Base-by-base conservation (phyloP, 2,113 vertebrate genomes). In the Mesembrinibis cayennensis region DNA sequence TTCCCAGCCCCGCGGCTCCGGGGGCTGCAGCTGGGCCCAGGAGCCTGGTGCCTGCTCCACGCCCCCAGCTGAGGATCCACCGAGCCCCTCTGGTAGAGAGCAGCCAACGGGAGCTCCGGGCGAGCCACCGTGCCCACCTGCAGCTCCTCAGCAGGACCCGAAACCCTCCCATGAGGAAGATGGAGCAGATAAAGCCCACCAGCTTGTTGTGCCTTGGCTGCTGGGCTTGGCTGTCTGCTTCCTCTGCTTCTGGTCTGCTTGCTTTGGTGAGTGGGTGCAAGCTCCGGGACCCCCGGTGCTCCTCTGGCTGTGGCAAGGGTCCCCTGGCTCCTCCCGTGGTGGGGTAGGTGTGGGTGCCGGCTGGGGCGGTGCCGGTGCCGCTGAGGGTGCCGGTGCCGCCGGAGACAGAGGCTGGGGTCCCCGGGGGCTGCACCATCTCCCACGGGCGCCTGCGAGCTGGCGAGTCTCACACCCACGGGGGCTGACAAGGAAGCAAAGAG, bases 31-130 rank as follows among this genome's bases (percentile, higher is more conserved):
- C 58, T 13, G 19, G 27, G 18, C 20, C n/a, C 52, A 1, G 36
- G 12, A 56, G 42, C 36, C n/a, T 1, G 8, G 20, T 3, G 12
- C 21, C 44, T 3, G 9, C 47, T 7, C 0, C 1, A 6, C 52
- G 2, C 34, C 65, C 13, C n/a, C 27, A 27, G 34, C 47, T 23
- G 9, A 17, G 4, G 3, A 7, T 4, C 55, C 11, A 23, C 66
- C 50, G 8, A 5, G 27, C 5, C 4, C 26, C 49, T 4, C 47
- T 6, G 34, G 2, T 0, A 4, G 27, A 7, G 34, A 44, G 70
- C 55, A 13, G 58, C 58, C 7, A 0, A 2, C 1, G 1, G 44
- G 44, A 27, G 53, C 20, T 81, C 17, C 45, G 21, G 38, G 2
- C 0, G 50, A 8, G 23, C 8, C 21, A 13, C 1, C 47, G 10